Evolutionary conservation across 2,113 vertebrate species (phyloP).

Genomic region (Notarius quadriscutis): DNA sequence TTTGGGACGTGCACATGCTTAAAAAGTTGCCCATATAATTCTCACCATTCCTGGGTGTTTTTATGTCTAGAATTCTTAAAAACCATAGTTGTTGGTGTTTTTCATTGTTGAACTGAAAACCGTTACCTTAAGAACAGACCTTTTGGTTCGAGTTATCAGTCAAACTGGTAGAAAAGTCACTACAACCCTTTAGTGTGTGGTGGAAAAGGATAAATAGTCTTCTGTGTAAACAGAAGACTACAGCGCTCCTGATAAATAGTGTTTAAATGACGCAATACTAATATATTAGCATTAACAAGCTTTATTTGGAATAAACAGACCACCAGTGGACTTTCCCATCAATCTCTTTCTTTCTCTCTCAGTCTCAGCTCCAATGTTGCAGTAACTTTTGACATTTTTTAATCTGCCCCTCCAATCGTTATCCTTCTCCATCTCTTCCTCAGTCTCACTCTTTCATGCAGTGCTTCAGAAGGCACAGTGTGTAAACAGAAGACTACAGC

Average conservation of each 20-base stretch:
- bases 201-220: neutral
- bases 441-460: constrained; percentile 8
- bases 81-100: neutral
- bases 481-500: constrained; percentile 38
- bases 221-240: no score
- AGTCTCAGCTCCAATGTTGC: neutral
- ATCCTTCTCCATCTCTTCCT: constrained; percentile 20
- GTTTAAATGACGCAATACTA: neutral
- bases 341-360: neutral
- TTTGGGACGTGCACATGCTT: neutral
- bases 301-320: neutral
- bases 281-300: neutral
- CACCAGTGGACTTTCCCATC: neutral
- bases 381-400: constrained; percentile 35
- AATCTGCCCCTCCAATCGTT: constrained; percentile 31
- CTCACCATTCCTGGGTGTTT: neutral
- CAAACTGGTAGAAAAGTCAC: neutral
- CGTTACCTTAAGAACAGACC: neutral
- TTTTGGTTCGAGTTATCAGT: neutral
- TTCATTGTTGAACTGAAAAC: neutral
- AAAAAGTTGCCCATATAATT: neutral
- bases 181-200: neutral
- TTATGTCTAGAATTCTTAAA: neutral
- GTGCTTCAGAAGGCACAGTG: constrained; percentile 33
- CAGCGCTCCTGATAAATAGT: no score